Base-by-base conservation (phyloP, 1,140 invertebrate genomes). In the Micrasema minimum region DNA sequence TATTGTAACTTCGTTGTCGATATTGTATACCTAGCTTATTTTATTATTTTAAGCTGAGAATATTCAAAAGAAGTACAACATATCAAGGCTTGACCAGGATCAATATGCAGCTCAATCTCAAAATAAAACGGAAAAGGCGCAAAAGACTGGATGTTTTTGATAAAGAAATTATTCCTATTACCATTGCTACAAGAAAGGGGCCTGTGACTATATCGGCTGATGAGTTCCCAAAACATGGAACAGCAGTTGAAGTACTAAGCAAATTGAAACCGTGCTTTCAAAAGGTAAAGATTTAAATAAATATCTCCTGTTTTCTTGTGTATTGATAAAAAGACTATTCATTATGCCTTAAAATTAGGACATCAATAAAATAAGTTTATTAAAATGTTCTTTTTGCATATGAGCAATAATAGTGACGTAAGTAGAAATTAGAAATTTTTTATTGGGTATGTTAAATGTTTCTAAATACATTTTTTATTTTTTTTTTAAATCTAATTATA, bases 1-100 rank as follows among this genome's bases (percentile, higher is more conserved):
- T 4, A 31, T 31, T 31, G 26, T 2, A 31, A 7, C 7, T 31
- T 7, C 7, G 7, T 31, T 31, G 26, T 31, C 3, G 26, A 31
- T 31, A 31, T 31, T 31, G 26, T 31, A 7, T 2, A 7, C 26
- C 2, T 31, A 4, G 26, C 7, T 31, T 31, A 31, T 4, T 4
- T 31, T 31, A 31, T 31, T 2, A 66, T 70, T 80, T 78, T 57
- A 67, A 89, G 91, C 91, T 74, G 94, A 96, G 83, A 94, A 95
- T 84, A 81, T 96, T 38, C 90, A 90, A 0, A 89, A 91, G 76
- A 80, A 88, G 62, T 95, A 87, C 80, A 81, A 83, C 6, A 87
- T 96, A 46, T 86, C 85, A 16, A 85, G 93, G 75, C 83, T 90
- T 79, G 88, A 90, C 18, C 95, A 96, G 82, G 94, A 96, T 78